phyloP scores from a whole-genome alignment of 2,888 invertebrate genomes.

The Nomada lathburiana region DNA sequence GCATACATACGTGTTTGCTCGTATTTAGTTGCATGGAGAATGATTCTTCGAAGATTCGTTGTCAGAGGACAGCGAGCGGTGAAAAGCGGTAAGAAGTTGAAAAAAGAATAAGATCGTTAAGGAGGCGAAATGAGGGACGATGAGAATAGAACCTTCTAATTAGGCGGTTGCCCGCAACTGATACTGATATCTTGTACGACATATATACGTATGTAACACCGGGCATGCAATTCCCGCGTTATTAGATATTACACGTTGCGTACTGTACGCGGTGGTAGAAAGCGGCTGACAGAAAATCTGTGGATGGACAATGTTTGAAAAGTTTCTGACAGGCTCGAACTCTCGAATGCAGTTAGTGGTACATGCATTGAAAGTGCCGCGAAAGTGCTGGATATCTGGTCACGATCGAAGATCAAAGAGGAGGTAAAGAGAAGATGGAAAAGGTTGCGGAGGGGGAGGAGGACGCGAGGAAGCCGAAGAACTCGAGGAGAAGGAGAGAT shows the following conservation, averaged over 20 bases:
- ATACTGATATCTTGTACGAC: too few species aligned
- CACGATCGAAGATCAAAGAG: slow-evolving; percentile 50
- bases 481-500: slow-evolving; percentile 52
- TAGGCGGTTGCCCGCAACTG: too few species aligned
- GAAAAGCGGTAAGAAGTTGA: too few species aligned
- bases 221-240: background rate
- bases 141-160: too few species aligned
- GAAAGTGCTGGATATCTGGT: slow-evolving; percentile 59
- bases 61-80: too few species aligned
- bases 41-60: too few species aligned
- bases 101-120: too few species aligned
- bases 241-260: background rate
- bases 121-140: too few species aligned
- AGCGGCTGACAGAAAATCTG: background rate
- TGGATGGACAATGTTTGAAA: slow-evolving; percentile 22
- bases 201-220: too few species aligned
- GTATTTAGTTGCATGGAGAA: too few species aligned
- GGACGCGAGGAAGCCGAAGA: slow-evolving; percentile 33
- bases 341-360: slow-evolving; percentile 25
- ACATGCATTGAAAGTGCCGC: slow-evolving; percentile 55
- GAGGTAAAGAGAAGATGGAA: background rate
- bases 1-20: too few species aligned
- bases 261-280: background rate
- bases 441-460: slow-evolving; percentile 22
- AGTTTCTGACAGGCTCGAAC: slow-evolving; percentile 34